Evolutionary conservation across 2,888 invertebrate species (phyloP).

Genomic region (Chymomyza procnemis): DNA sequence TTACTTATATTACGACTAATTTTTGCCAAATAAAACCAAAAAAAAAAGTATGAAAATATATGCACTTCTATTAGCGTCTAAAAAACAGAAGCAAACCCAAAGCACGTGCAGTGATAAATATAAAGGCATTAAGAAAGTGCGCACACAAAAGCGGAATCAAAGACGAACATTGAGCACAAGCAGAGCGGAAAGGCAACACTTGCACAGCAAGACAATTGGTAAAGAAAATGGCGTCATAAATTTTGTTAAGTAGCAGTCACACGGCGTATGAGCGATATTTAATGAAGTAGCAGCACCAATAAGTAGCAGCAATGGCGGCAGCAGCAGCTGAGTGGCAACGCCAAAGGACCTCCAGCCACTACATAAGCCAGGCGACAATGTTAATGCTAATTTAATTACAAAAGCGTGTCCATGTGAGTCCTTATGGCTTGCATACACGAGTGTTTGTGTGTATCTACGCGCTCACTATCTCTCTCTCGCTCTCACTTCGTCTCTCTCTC

Average conservation of each 20-base stretch:
- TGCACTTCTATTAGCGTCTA: neutral
- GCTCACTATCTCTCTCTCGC: neutral
- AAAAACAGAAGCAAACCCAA: neutral
- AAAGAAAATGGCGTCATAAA: slow-evolving; percentile 45
- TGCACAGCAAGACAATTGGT: slow-evolving; percentile 19
- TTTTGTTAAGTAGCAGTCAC: slow-evolving; percentile 39
- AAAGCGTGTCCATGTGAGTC: slow-evolving; percentile 47
- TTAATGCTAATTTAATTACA: slow-evolving; percentile 64
- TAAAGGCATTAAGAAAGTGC: neutral
- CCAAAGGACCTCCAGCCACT: slow-evolving; percentile 14
- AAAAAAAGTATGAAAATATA: neutral
- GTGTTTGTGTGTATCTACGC: slow-evolving; percentile 11
- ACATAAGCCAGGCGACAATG: slow-evolving; percentile 46
- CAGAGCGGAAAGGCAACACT: neutral
- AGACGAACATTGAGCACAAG: neutral
- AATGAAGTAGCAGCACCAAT: slow-evolving; percentile 45
- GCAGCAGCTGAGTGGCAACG: neutral
- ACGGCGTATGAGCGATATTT: slow-evolving; percentile 60
- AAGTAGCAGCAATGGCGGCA: neutral
- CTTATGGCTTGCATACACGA: slow-evolving; percentile 10
- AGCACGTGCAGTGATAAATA: neutral
- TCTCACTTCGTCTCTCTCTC: neutral
- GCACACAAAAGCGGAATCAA: neutral
- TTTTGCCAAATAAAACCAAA: neutral
- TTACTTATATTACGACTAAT: neutral